phyloP scores from a whole-genome alignment of 1,140 invertebrate genomes.

The Eubasilissa regina region DNA sequence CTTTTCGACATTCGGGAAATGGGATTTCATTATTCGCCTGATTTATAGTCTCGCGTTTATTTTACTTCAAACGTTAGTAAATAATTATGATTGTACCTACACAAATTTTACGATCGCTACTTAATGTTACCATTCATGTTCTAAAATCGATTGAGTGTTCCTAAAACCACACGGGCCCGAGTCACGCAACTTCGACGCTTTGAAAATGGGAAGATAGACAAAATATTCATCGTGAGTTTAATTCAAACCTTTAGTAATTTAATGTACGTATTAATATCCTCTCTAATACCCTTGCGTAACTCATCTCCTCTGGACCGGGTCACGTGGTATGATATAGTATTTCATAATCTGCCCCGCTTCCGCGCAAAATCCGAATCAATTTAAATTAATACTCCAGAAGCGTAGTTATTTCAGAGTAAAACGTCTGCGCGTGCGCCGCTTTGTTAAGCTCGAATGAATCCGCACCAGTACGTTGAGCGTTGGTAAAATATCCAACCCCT shows the following conservation, averaged over 20 bases:
- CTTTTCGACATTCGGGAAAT: too few species aligned
- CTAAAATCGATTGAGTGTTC: constrained; percentile 34
- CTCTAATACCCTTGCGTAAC: too few species aligned
- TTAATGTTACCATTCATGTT: constrained; percentile 29
- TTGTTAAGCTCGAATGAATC: constrained; percentile 37
- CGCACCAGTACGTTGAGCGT: not conserved
- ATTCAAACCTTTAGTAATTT: constrained; percentile 10
- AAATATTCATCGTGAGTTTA: not conserved
- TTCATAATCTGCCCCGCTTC: constrained; percentile 43
- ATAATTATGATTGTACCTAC: too few species aligned
- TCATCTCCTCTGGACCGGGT: not conserved
- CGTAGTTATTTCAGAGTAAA: constrained; percentile 1
- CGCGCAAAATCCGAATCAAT: constrained; percentile 40
- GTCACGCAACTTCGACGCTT: not conserved
- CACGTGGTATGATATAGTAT: constrained; percentile 24
- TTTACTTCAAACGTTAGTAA: too few species aligned
- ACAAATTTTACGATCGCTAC: constrained; percentile 11
- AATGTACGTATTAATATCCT: constrained; percentile 4
- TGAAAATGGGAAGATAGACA: not conserved
- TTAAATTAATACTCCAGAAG: constrained; percentile 47
- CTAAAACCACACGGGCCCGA: constrained; percentile 5
- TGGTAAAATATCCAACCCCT: constrained; percentile 6
- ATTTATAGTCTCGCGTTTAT: too few species aligned
- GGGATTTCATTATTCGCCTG: too few species aligned
- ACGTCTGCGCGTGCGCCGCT: constrained; percentile 1